A percentile compares a stretch with the other conserved stretches of the same genome.
Conservation (phyloP, 2,888 invertebrate species). For the Chrysina gloriosa region DNA sequence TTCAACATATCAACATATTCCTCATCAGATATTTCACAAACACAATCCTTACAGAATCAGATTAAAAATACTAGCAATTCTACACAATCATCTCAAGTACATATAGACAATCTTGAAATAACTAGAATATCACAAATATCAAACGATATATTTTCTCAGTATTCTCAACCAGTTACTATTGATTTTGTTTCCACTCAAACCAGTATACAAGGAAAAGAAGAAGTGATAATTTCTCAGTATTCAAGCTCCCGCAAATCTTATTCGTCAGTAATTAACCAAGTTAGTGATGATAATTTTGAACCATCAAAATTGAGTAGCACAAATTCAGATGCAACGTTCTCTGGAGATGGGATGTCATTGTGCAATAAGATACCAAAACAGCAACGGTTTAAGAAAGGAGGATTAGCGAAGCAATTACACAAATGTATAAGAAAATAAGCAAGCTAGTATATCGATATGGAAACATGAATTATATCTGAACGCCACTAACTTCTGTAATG, state of each 20-base stretch:
- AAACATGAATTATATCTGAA: conserved; percentile 69
- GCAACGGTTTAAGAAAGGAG: conserved; percentile 66
- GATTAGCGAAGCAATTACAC: conserved; percentile 65
- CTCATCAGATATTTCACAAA: not conserved
- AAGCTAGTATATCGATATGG: conserved; percentile 66
- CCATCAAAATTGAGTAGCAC: not conserved
- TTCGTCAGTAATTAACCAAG: not conserved
- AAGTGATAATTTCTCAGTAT: conserved; percentile 8
- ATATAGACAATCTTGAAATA: not conserved
- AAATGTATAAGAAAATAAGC: conserved; percentile 66
- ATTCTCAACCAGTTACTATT: conserved; percentile 39
- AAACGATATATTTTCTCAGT: conserved; percentile 18
- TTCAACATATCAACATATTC: conserved; percentile 10
- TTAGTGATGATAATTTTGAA: not conserved
- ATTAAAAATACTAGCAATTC: not conserved
- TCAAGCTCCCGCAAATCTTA: not conserved
- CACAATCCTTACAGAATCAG: not conserved
- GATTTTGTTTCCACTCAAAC: conserved; percentile 44
- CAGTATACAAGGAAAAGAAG: no score
- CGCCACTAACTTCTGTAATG: conserved; percentile 50
- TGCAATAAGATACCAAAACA: conserved; percentile 51
- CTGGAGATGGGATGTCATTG: not conserved
- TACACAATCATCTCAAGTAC: not conserved
- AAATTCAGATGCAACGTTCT: not conserved
- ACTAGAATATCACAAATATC: not conserved